phyloP scores from a whole-genome alignment of 2,797 vertebrate genomes.

The Micrastur ruficollis region DNA sequence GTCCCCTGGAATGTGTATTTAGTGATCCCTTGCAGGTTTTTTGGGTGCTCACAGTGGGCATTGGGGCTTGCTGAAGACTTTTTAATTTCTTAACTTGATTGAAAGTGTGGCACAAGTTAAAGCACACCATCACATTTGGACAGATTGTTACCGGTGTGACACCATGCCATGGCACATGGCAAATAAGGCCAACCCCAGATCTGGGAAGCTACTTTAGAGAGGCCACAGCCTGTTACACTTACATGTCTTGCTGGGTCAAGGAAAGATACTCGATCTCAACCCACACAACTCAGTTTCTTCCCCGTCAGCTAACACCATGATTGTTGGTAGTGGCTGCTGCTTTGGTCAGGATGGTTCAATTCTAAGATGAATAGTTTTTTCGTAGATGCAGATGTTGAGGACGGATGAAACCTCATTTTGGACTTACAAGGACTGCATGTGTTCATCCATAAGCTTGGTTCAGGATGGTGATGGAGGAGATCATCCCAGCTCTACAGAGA shows the following conservation, averaged over 20 bases:
- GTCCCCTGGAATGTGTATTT: not conserved
- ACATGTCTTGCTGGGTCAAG: not conserved
- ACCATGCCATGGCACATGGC: not conserved
- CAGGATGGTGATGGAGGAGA: not conserved
- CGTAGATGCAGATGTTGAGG: not conserved
- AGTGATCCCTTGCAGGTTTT: not conserved
- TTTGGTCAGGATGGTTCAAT: not conserved
- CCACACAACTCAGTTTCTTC: not conserved
- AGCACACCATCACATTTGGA: not conserved
- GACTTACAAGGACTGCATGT: not conserved
- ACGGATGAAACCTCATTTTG: not conserved
- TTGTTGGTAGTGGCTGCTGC: not conserved
- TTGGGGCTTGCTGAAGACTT: not conserved
- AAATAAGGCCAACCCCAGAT: not conserved
- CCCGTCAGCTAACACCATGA: not conserved
- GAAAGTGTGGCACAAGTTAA: not conserved
- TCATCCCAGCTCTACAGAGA: not conserved
- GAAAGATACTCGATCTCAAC: not conserved
- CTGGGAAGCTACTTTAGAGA: not conserved
- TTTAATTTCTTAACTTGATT: not conserved
- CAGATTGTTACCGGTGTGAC: not conserved
- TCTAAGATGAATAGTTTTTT: not conserved
- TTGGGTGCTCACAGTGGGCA: not conserved
- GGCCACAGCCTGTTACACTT: not conserved
- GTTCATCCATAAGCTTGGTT: not conserved